Conservation (phyloP, 2,888 invertebrate genomes). For the Agriopis marginaria region DNA sequence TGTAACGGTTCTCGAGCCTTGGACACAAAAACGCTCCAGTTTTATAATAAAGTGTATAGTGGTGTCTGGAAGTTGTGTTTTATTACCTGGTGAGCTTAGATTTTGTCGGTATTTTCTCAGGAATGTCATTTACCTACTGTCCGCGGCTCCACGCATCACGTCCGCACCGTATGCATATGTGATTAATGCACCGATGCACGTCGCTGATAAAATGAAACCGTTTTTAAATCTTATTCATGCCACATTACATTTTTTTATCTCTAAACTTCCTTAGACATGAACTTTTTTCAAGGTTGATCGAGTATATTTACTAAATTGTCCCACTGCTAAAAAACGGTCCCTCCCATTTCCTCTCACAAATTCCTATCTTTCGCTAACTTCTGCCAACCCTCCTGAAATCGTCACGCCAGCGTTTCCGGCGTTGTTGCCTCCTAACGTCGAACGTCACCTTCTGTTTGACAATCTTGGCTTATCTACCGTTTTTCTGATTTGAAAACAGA, state of each 20-base stretch:
- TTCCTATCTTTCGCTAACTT: too few species aligned
- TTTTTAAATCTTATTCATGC: constrained; percentile 8
- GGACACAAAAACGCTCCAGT: constrained; percentile 72
- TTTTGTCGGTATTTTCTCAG: constrained; percentile 61
- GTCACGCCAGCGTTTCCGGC: too few species aligned
- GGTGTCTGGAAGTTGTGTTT: constrained; percentile 61
- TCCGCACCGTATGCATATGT: constrained; percentile 20
- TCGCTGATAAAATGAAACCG: constrained; percentile 13
- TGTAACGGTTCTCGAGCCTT: constrained; percentile 69
- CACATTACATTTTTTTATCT: constrained; percentile 19
- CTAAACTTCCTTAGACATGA: not conserved
- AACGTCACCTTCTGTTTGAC: too few species aligned
- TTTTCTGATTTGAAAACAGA: too few species aligned
- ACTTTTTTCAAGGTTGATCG: not conserved
- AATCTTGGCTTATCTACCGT: too few species aligned
- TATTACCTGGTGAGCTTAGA: constrained; percentile 65
- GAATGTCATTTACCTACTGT: constrained; percentile 32
- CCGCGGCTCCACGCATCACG: constrained; percentile 24
- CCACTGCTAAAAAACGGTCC: too few species aligned
- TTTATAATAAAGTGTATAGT: constrained; percentile 67
- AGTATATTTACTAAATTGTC: not conserved
- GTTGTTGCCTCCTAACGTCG: too few species aligned
- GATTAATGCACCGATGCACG: constrained; percentile 26
- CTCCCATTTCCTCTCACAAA: too few species aligned
- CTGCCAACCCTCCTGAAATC: too few species aligned